Base-by-base conservation (phyloP, 2,888 invertebrate species). In the Harpagoxenus sublaevis region DNA sequence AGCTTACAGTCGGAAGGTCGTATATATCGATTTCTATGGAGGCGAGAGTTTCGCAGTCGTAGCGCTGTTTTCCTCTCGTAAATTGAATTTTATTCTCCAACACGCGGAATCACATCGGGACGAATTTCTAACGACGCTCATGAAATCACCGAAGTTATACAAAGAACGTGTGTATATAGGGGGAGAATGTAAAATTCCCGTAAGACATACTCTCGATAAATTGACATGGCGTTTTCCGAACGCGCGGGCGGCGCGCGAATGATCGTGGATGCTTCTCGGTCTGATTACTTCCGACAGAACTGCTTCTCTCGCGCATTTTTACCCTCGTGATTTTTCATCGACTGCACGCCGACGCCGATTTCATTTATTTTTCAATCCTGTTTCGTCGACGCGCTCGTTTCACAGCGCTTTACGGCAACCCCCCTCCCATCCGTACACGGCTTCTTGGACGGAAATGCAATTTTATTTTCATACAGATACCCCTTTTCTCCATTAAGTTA, bases 331-430 rank as follows among this genome's bases (percentile, higher is more conserved):
- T 79, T 79, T 79, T 79, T 79, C 70, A 79, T 79, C 70, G 70
- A 45, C 45, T 55, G 28, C 23, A 31, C 42, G n/a, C 62, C 39
- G 62, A 55, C 55, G 55, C 45, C 79, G 70, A 79, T 79, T 68
- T 78, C 68, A 68, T 78, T 71, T 79, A 71, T 71, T 57, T 79
- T 79, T 79, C 71, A 71, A 79, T 79, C 71, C 70, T 70, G 70
- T 78, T 62, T 78, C 55, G 70, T 78, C 55, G 78, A 70, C 55
- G 31, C 31, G 31, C 31, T 62, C 77, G 66, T 66, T 66, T 42
- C n/a, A 53, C 55, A 28, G 39, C 53, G 66, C 53, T 77, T 77
- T 39, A 55, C 55, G n/a, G 23, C 39, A 9, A 78, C 9, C n/a
- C 28, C 28, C 51, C 10, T 35, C n/a, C n/a, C 12, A 1, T 45